phyloP scores from a whole-genome alignment of 2,797 vertebrate genomes.

The Periparus ater region DNA sequence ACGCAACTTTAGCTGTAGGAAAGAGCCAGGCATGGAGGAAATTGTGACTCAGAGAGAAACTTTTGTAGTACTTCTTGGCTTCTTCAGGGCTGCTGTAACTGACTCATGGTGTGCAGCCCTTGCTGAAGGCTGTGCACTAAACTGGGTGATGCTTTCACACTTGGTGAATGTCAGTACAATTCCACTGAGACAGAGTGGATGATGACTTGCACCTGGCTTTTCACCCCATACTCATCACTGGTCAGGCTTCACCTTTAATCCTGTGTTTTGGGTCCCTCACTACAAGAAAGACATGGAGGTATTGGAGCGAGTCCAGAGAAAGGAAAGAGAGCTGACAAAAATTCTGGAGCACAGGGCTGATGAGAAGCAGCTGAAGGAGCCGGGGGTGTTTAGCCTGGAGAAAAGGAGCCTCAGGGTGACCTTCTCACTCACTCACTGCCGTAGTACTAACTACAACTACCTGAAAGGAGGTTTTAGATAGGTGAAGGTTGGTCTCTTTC shows the following conservation, averaged over 20 bases:
- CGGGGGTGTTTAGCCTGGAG: not conserved
- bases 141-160: not conserved
- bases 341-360: not conserved
- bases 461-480: not conserved
- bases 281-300: not conserved
- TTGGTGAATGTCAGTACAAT: not conserved
- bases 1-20: not conserved
- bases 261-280: not conserved
- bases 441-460: not conserved
- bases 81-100: not conserved
- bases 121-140: not conserved
- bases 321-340: not conserved
- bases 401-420: not conserved
- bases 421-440: not conserved
- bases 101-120: not conserved
- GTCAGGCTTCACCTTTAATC: not conserved
- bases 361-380: not conserved
- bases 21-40: not conserved
- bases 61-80: not conserved
- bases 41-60: slow-evolving; percentile 26
- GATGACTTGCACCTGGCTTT: not conserved
- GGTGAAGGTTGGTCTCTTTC: not conserved
- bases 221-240: not conserved
- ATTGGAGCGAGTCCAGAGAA: not conserved
- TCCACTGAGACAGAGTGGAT: not conserved